Percentiles rank a stretch among this genome's conserved stretches.
Conservation (phyloP, 2,797 vertebrate genomes). For the Poeciliopsis gracilis region DNA sequence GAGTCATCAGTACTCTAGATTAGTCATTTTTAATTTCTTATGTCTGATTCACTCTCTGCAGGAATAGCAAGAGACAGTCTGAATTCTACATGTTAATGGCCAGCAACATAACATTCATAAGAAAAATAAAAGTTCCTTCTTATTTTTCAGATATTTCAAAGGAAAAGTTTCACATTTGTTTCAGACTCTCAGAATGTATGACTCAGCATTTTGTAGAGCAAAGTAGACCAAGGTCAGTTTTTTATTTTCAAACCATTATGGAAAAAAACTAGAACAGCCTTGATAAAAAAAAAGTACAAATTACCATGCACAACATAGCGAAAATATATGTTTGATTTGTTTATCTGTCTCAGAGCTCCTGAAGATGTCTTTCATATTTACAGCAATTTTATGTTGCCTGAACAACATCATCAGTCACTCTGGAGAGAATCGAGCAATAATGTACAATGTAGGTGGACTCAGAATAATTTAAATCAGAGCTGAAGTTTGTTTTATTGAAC, state of each 20-base stretch:
- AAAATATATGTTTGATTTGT: slow-evolving; percentile 34
- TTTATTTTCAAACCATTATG: neutral
- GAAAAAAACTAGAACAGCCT: slow-evolving; percentile 27
- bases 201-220: slow-evolving; percentile 44
- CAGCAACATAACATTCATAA: neutral
- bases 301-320: slow-evolving; percentile 1
- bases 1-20: neutral
- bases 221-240: slow-evolving; percentile 3
- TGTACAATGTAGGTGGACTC: slow-evolving; percentile 40
- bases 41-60: neutral
- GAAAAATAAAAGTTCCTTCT: neutral
- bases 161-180: neutral
- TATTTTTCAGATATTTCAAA: neutral
- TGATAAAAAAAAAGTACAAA: slow-evolving; percentile 15
- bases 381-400: slow-evolving; percentile 54
- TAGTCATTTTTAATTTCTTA: neutral
- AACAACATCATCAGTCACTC: slow-evolving; percentile 38
- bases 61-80: neutral
- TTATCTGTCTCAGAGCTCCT: slow-evolving; percentile 34
- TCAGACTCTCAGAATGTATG: slow-evolving; percentile 36
- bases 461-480: slow-evolving; percentile 46
- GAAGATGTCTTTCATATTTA: slow-evolving; percentile 48
- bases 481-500: slow-evolving; percentile 32
- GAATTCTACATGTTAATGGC: neutral
- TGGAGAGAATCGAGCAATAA: slow-evolving; percentile 34